Evolutionary conservation across 2,113 vertebrate species (phyloP).

Genomic region (Hyperopisus bebe): DNA sequence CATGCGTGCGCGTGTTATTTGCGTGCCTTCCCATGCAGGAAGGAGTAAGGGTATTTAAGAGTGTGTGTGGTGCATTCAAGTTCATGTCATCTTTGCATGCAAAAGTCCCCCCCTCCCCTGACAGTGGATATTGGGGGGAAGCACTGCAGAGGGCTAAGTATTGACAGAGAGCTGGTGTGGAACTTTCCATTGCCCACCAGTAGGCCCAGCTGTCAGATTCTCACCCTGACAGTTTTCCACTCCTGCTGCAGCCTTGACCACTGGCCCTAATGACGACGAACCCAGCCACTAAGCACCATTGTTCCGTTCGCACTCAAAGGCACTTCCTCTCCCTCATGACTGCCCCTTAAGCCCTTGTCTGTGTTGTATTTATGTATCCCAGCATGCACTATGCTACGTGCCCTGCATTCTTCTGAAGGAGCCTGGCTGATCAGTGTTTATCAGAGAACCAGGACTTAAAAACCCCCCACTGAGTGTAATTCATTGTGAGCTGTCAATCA

Average conservation of each 20-base stretch:
- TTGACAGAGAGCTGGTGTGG: not conserved
- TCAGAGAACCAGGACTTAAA: not conserved
- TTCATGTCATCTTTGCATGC: not conserved
- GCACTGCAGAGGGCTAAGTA: not conserved
- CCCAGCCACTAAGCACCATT: not conserved
- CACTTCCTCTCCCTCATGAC: not conserved
- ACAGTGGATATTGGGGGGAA: not conserved
- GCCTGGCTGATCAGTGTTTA: not conserved
- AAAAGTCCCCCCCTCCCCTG: not conserved
- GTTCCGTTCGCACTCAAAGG: not conserved
- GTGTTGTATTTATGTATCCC: not conserved
- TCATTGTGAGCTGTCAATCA: not conserved
- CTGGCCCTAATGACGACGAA: not conserved
- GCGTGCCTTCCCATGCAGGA: not conserved
- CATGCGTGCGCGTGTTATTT: not conserved
- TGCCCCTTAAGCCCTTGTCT: not conserved
- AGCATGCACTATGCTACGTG: not conserved
- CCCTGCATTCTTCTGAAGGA: not conserved
- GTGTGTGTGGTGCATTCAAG: not conserved
- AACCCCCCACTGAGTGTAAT: not conserved
- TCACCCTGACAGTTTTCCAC: constrained; percentile 8
- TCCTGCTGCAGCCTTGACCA: not conserved
- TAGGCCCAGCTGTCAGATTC: not conserved
- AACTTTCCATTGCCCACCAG: constrained; percentile 2
- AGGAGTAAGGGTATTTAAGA: not conserved